Evolutionary conservation across 2,888 invertebrate genomes (phyloP).

Genomic region (Entomobrya proxima): DNA sequence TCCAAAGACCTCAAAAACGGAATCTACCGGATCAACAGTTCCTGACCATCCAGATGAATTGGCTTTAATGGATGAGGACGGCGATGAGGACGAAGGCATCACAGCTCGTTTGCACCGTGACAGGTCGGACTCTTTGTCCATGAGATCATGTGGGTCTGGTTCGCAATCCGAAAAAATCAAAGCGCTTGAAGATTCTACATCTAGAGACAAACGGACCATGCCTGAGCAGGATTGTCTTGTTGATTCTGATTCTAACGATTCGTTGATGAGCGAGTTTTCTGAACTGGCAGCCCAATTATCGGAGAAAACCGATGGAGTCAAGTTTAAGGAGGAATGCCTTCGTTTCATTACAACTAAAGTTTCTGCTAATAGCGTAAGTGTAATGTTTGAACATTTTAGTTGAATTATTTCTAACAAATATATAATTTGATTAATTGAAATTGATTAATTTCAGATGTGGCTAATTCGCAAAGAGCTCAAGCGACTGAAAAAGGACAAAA

Average conservation of each 20-base stretch:
- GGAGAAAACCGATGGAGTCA: conserved; percentile 46
- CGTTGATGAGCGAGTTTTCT: conserved; percentile 57
- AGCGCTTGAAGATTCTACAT: conserved; percentile 42
- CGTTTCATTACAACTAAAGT: conserved; percentile 42
- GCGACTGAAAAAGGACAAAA: conserved; percentile 50
- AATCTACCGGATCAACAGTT: not conserved
- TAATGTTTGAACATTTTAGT: no score
- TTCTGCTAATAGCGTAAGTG: conserved; percentile 47
- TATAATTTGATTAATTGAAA: not conserved
- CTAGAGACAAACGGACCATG: not conserved
- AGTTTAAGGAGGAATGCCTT: conserved; percentile 46
- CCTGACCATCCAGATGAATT: conserved; percentile 14
- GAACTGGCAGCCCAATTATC: conserved; percentile 50
- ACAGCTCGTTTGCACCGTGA: conserved; percentile 1
- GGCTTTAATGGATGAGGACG: conserved; percentile 7
- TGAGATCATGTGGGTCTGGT: conserved; percentile 58
- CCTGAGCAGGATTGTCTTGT: conserved; percentile 38
- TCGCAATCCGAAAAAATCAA: conserved; percentile 60
- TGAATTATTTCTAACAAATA: not conserved
- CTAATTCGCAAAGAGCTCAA: conserved; percentile 52
- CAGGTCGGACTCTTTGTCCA: conserved; percentile 54
- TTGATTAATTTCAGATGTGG: conserved; percentile 49
- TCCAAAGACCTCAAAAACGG: not conserved
- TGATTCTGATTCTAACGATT: conserved; percentile 58
- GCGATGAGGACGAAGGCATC: not conserved